Conservation (phyloP, 1,140 invertebrate genomes). For the Bombus ignitus region DNA sequence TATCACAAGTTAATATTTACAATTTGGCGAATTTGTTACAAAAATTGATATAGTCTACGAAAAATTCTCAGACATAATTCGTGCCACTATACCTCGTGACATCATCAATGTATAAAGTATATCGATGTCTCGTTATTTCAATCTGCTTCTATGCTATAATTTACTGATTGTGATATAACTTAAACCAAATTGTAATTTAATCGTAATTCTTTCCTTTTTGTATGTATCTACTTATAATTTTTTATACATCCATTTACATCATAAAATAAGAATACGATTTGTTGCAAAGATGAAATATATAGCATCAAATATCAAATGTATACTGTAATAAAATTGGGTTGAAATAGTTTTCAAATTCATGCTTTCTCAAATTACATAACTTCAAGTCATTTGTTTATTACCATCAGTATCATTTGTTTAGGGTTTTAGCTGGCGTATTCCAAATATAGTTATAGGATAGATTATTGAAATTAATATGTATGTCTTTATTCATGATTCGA, state of each 20-base stretch:
- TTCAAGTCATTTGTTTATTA: slow-evolving; percentile 26
- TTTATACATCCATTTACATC: not conserved
- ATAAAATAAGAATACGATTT: not conserved
- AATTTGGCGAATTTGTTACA: not conserved
- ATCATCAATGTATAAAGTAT: slow-evolving; percentile 57
- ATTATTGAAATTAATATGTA: not conserved
- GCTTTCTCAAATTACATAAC: slow-evolving; percentile 35
- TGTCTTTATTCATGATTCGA: not conserved
- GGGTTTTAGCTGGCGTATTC: not conserved
- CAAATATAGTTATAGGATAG: not conserved
- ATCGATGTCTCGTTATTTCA: slow-evolving; percentile 44
- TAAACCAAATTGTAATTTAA: slow-evolving; percentile 25
- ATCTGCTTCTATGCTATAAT: slow-evolving; percentile 40
- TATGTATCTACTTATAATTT: not conserved
- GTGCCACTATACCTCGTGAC: slow-evolving; percentile 71
- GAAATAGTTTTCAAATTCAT: slow-evolving; percentile 25
- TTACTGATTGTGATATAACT: slow-evolving; percentile 24
- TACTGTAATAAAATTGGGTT: not conserved
- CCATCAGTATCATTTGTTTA: slow-evolving; percentile 15
- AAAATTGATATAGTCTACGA: slow-evolving; percentile 4
- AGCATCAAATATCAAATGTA: not conserved
- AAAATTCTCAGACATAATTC: slow-evolving; percentile 60
- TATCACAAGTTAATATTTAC: not conserved
- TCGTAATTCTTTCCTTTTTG: not conserved
- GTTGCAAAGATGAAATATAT: not conserved